Base-by-base conservation (phyloP, 2,113 vertebrate genomes). In the Oxyura jamaicensis region DNA sequence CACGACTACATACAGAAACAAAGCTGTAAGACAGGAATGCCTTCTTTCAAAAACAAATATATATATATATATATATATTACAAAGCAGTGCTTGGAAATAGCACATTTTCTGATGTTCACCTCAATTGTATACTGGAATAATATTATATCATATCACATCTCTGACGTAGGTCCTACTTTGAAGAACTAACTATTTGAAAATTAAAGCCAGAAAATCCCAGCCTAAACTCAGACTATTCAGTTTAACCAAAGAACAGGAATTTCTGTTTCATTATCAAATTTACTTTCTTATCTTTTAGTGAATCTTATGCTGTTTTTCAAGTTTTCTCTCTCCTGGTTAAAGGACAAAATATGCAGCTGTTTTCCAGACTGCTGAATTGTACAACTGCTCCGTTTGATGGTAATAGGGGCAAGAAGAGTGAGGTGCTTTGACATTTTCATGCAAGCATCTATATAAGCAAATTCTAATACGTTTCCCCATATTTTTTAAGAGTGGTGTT, bases 141-240 rank as follows among this genome's bases (percentile, higher is more conserved):
- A 28, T 5, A 39, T 48, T 0, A 0, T 36, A 46, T 78, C 0
- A 1, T 41, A 52, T 78, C 28, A 26, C 2, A 48, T 35, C 9
- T 80, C 75, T 36, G 6, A 60, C 16, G 44, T 20, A 84, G 10
- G n/a, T 36, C 6, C 6, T 78, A 22, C 2, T 78, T 78, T 75
- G 29, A 46, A 88, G 93, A 91, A 72, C 10, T 65, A 10, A 71
- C 10, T 65, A 9, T 52, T 56, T 72, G 41, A 82, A 91, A 90
- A 90, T 14, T 66, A 67, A 72, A 21, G 1, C 3, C 35, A 77
- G 56, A 67, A 81, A 35, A 46, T 2, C 6, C 3, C 21, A 35
- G 6, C 21, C 8, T 26, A 56, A 46, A 69, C 65, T 65, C 52
- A 65, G 67, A 11, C 13, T 52, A 42, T 62, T 77, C 9, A 28